These are phyloP conservation scores for Argyresthia albistria DNA, from an alignment of 2,888 invertebrate genomes.

Conservation along the genomic window DNA sequence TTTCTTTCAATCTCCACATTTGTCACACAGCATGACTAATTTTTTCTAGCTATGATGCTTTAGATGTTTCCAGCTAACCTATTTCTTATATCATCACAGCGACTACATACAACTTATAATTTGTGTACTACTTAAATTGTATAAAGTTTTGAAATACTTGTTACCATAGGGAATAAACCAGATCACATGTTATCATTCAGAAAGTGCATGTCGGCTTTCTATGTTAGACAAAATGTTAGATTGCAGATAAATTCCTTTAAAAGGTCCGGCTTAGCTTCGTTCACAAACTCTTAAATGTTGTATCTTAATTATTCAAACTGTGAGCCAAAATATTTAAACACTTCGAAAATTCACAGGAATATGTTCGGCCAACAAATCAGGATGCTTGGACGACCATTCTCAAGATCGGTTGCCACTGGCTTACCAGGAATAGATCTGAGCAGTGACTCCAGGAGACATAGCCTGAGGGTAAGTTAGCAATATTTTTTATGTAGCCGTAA, in stretches of 20 bases:
- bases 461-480: conserved; percentile 65
- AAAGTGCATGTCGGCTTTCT: conserved; percentile 65
- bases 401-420: conserved; percentile 75
- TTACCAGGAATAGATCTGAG: conserved; percentile 64
- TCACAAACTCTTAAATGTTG: too few relatives aligned
- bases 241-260: too few relatives aligned
- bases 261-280: too few relatives aligned
- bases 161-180: not conserved
- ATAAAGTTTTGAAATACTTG: too few relatives aligned
- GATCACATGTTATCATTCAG: conserved; percentile 3
- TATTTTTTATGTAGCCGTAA: not conserved
- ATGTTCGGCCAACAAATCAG: conserved; percentile 77
- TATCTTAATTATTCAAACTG: conserved; percentile 9
- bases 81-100: not conserved
- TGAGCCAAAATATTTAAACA: conserved; percentile 12
- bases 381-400: conserved; percentile 76
- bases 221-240: conserved; percentile 41
- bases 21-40: conserved; percentile 58
- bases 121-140: too few relatives aligned
- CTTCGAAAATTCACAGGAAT: conserved; percentile 64
- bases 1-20: conserved; percentile 8
- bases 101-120: not conserved
- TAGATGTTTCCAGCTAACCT: conserved; percentile 42
- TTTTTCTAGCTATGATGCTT: conserved; percentile 60
- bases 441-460: conserved; percentile 69